Evolutionary conservation across 2,797 vertebrate species (phyloP).

Genomic region (Microctenopoma steveboyesi): DNA sequence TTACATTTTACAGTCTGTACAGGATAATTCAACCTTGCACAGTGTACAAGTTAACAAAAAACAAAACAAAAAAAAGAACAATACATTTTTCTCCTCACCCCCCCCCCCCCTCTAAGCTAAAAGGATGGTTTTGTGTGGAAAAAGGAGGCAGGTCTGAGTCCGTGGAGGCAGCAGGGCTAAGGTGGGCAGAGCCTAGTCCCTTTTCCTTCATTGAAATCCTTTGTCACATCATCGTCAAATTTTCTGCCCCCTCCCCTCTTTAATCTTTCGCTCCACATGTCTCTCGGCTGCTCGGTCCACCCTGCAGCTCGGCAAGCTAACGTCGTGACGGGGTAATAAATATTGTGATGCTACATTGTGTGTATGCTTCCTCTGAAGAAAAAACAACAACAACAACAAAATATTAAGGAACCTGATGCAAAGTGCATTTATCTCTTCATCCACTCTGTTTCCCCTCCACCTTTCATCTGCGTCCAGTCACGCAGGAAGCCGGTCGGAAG

Average conservation of each 20-base stretch:
- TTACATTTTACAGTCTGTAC: conserved; percentile 98
- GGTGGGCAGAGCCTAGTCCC: conserved; percentile 83
- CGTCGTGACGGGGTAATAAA: conserved; percentile 89
- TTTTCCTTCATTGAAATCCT: conserved; percentile 68
- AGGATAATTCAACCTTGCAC: conserved; percentile 95
- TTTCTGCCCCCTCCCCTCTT: conserved; percentile 69
- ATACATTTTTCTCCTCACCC: conserved; percentile 71
- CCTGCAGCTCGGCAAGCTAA: conserved; percentile 86
- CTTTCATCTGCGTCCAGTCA: conserved; percentile 73
- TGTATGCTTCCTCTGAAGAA: conserved; percentile 84
- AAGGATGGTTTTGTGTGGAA: conserved; percentile 83
- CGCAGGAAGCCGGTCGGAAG: conserved; percentile 52
- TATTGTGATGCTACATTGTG: conserved; percentile 90
- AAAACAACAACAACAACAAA: conserved; percentile 50
- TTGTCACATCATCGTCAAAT: conserved; percentile 31
- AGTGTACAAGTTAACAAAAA: conserved; percentile 89
- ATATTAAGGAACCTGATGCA: conserved; percentile 89
- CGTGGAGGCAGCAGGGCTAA: conserved; percentile 82
- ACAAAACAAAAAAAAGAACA: conserved; percentile 73
- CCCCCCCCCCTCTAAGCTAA: conserved; percentile 79
- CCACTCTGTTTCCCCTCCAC: conserved; percentile 55
- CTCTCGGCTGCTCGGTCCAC: conserved; percentile 74
- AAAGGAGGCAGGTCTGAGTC: conserved; percentile 85
- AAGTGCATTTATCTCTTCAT: conserved; percentile 87
- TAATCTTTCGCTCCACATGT: conserved; percentile 70